A percentile compares a stretch with the other conserved stretches of the same genome.
These are phyloP conservation scores for Corythoichthys intestinalis DNA, from an alignment of 2,113 vertebrate genomes.

Conservation along the genomic window DNA sequence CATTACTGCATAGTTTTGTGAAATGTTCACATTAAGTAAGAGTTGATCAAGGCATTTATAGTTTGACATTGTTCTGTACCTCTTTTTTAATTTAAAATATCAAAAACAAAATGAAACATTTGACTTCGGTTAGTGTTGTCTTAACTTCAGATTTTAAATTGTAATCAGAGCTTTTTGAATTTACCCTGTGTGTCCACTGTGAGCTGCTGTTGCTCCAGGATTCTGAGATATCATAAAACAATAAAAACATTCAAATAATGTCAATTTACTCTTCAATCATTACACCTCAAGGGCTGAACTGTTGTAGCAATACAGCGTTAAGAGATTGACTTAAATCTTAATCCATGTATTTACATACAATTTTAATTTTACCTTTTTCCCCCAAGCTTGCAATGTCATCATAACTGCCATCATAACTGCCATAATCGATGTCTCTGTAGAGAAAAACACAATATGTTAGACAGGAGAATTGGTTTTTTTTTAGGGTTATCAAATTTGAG, in stretches of 20 bases:
- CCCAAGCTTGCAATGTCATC: conserved; percentile 68
- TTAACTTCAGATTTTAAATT: background rate
- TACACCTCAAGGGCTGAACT: background rate
- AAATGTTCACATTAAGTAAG: background rate
- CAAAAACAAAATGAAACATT: too few relatives aligned
- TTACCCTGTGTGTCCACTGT: conserved; percentile 54
- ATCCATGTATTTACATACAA: background rate
- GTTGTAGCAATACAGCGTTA: too few relatives aligned
- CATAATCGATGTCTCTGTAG: conserved; percentile 35
- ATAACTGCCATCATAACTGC: conserved; percentile 58
- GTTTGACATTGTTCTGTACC: too few relatives aligned
- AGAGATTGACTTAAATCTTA: background rate
- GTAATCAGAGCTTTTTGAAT: conserved; percentile 10
- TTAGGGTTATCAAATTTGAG: background rate
- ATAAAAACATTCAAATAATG: background rate
- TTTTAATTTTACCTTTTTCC: conserved; percentile 44
- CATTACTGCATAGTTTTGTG: background rate
- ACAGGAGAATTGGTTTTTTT: background rate
- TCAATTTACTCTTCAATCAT: background rate
- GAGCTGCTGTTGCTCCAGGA: conserved; percentile 53
- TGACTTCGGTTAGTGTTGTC: background rate
- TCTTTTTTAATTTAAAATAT: too few relatives aligned
- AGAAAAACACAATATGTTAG: background rate
- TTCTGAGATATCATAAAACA: conserved; percentile 48
- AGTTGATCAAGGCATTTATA: background rate